These are phyloP conservation scores for Ochropleura leucogaster DNA, from an alignment of 2,888 invertebrate species.

Conservation along the genomic window DNA sequence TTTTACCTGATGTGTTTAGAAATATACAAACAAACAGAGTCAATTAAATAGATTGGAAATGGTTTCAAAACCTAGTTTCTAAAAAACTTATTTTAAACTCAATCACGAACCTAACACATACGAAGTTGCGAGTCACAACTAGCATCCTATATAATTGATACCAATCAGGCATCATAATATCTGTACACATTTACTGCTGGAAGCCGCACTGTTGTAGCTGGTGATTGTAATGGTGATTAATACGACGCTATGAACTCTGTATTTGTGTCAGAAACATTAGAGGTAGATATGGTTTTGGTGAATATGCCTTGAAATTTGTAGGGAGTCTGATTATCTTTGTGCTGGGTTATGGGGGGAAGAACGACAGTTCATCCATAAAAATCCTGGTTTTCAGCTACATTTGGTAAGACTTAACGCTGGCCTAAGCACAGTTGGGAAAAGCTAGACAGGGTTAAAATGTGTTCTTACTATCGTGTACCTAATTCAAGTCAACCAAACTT, in stretches of 20 bases:
- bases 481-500: too few species aligned
- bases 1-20: too few species aligned
- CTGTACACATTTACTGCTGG: constrained; percentile 14
- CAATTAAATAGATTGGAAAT: too few species aligned
- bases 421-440: background rate
- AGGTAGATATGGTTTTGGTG: background rate
- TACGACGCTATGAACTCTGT: constrained; percentile 26
- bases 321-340: background rate
- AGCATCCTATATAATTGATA: background rate
- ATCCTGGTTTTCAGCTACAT: background rate
- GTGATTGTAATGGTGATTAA: constrained; percentile 30
- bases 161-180: background rate
- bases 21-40: too few species aligned
- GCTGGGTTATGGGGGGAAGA: background rate
- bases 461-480: background rate
- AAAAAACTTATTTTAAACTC: too few species aligned
- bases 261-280: background rate
- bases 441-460: background rate
- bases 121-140: too few species aligned
- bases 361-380: background rate
- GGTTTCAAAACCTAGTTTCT: too few species aligned
- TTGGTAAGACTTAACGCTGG: background rate
- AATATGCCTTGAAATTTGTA: background rate
- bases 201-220: background rate
- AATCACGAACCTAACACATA: too few species aligned